A percentile compares a stretch with the other conserved stretches of the same genome.
Evolutionary conservation across 1,140 invertebrate species (phyloP).

Genomic region (Cydia fagiglandana): DNA sequence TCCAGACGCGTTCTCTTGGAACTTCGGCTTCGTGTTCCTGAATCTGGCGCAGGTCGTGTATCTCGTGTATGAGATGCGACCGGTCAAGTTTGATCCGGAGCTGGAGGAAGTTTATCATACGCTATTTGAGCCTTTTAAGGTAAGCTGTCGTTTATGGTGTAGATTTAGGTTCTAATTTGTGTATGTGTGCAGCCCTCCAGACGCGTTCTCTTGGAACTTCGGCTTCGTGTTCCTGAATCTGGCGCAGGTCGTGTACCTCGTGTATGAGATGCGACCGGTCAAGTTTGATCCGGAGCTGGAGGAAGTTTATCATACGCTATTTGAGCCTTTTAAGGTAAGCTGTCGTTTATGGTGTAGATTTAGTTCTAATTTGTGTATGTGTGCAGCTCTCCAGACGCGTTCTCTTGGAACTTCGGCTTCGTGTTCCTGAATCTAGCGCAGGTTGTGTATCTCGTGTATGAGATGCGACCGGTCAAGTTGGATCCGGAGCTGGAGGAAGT

Average conservation of each 20-base stretch:
- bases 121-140: constrained; percentile 92
- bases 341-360: too few relatives aligned
- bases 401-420: constrained; percentile 94
- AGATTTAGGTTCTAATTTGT: too few relatives aligned
- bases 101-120: constrained; percentile 91
- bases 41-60: constrained; percentile 91
- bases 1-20: constrained; percentile 94
- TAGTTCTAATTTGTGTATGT: too few relatives aligned
- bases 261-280: constrained; percentile 91
- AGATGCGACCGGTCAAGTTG: constrained; percentile 91
- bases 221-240: constrained; percentile 91
- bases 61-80: constrained; percentile 90
- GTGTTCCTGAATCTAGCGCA: constrained; percentile 91
- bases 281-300: constrained; percentile 92
- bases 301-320: constrained; percentile 89
- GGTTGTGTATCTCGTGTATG: constrained; percentile 89
- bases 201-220: constrained; percentile 94
- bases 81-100: constrained; percentile 91
- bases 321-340: constrained; percentile 90
- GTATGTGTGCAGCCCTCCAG: constrained; percentile 82
- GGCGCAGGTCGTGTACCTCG: constrained; percentile 88
- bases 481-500: constrained; percentile 91
- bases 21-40: constrained; percentile 91
- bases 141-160: constrained; percentile 58
- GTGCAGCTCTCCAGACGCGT: constrained; percentile 88